Base-by-base conservation (phyloP, 2,888 invertebrate genomes). In the Bombylius discolor region DNA sequence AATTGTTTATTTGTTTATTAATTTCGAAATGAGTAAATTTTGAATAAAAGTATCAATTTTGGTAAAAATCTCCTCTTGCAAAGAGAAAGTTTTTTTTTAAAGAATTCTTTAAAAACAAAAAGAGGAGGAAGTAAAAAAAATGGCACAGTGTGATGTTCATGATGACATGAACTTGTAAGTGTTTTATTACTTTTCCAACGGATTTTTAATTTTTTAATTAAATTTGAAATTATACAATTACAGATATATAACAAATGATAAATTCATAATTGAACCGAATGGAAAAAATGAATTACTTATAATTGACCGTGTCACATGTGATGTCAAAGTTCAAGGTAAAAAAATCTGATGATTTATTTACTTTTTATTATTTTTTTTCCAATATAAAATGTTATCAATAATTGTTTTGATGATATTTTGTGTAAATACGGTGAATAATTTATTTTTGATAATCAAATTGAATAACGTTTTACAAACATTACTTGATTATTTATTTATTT, bases 171-270 rank as follows among this genome's bases (percentile, higher is more conserved):
- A 83, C 72, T 71, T 86, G 84, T 85, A 73, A 83, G 82, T 81
- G 52, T 42, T 50, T 58, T 33, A 34, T 32, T 44, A 2, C 4
- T 39, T 7, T 9, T 11, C 7, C 39, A 39, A 39, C 11, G 2
- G 39, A 39, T 39, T 39, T 39, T 39, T 6, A 39, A 39, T 39
- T 9, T 39, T 39, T 39, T 39, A 8, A 23, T 23, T 23, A 2
- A 23, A 23, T 2, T 23, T 23, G 3, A 23, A 23, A 23, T 23
- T 23, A 23, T 23, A 11, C 4, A 5, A 14, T 58, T 55, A 42
- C 53, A 90, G 89, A 64, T 90, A 90, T 65, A 84, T 84, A 61
- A 91, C 92, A n/a, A 82, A 87, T 52, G 94, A 95, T 66, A 89
- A 87, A 71, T 92, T 94, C 73, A 89, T 85, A 67, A 79, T 95